Evolutionary conservation across 1,140 invertebrate species (phyloP), one percentile per base, ranked within the genome.

Genomic region (Pentalonia nigronervosa): DNA sequence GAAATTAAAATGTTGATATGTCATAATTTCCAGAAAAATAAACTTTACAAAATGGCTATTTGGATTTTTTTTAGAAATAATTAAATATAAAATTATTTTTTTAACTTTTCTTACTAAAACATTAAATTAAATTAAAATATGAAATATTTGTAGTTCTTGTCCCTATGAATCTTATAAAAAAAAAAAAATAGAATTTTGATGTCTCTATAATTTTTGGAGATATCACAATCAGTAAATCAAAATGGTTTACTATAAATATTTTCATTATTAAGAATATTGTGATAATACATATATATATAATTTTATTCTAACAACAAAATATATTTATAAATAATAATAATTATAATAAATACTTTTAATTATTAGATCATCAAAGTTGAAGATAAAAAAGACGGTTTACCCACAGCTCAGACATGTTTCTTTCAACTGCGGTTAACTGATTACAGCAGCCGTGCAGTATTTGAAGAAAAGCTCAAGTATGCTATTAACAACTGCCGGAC

Each of bases 401-500:
- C 97, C 21, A 97, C 96, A 25, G 96, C 97, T 36, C 97, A 97
- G 95, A 97, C 97, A 0, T 97, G 97, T 94, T 97, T 97, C 95
- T 97, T 97, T 94, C 97, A 97, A 95, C 95, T 97, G n/a, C 95
- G 97, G 2, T 95, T 97, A n/a, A 97, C 97, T 17, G 95, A 96
- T 7, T 97, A 97, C 95, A 96, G 96, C 50, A 96, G 95, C 94
- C 94, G 95, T 94, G 96, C 97, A 94, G 95, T 96, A 8, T 96
- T 97, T 95, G 96, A 96, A 7, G 97, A 97, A 94, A 95, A 96
- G 91, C 95, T 97, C 20, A 95, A 96, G 34, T 97, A 97, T 94
- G 97, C 97, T 41, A 97, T 97, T 92, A 96, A 96, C 94, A 96
- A 97, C 94, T 97, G 97, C 94, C 96, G 96, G n/a, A 96, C 96